Evolutionary conservation across 2,797 vertebrate genomes (phyloP), one percentile per base, ranked within the genome.

Genomic region (Amblyopsis hoosieri): DNA sequence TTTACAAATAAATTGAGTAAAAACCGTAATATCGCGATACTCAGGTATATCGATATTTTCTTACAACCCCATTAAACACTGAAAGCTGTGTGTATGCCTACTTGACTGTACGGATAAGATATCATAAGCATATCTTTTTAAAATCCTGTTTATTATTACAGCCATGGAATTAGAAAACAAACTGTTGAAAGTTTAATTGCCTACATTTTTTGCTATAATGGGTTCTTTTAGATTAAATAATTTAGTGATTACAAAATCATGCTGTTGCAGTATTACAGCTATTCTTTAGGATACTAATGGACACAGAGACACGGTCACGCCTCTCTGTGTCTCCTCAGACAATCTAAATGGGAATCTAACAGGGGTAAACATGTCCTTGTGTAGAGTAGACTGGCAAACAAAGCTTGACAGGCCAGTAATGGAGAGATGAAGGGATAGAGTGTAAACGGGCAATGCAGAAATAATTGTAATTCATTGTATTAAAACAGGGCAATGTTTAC

Each of bases 271-370:
- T n/a, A 48, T 23, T 10, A 47, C 56, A 58, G 54, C 50, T 54
- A 58, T 54, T 54, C 29, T 12, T 11, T 17, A 33, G 10, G 11
- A 33, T 12, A 54, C 46, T 37, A 55, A 55, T 59, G 49, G 7
- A 12, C 15, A 45, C 42, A 17, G 1, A 0, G 19, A 19, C 13
- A 57, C 60, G 65, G 74, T 57, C 74, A 57, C 63, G 17, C n/a
- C 59, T 66, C 58, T 47, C 13, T 62, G 62, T 15, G 54, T 64
- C 67, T 57, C 69, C 72, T 72, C 33, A 12, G 48, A 17, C 47
- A 64, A 89, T 89, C 88, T 87, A 85, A 91, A 90, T 90, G 68
- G 86, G 71, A 88, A 91, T 90, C 85, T 81, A 75, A 83, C 81
- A 65, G 73, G 65, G 80, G 85, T 87, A 87, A 89, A 86, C 81